Evolutionary conservation across 2,797 vertebrate species (phyloP).

Genomic region (Rhynchotus rufescens): DNA sequence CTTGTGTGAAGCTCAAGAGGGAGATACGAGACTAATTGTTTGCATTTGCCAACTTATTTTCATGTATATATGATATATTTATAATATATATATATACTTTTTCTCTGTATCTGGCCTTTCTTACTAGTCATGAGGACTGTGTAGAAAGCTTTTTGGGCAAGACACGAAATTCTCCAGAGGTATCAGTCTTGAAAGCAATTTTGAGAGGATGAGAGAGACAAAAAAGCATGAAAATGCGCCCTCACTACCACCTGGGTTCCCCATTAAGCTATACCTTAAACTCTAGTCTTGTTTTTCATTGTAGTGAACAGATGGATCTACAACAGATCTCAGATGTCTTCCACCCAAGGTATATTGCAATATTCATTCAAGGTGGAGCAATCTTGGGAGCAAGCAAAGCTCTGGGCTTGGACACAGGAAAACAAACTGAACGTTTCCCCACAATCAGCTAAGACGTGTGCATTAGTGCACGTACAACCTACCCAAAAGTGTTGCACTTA

Average conservation of each 20-base stretch:
- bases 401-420: background rate
- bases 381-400: background rate
- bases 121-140: background rate
- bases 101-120: background rate
- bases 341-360: background rate
- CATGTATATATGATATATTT: too few species aligned
- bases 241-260: background rate
- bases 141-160: background rate
- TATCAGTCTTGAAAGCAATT: background rate
- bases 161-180: background rate
- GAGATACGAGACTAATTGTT: background rate
- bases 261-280: background rate
- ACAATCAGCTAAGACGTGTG: background rate
- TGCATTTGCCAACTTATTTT: background rate
- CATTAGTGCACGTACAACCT: background rate
- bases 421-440: background rate
- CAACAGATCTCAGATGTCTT: background rate
- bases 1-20: background rate
- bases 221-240: background rate
- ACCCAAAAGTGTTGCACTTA: background rate
- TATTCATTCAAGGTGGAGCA: background rate
- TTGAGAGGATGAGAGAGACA: background rate
- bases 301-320: background rate
- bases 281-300: background rate
- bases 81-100: too few species aligned